Evolutionary conservation across 2,113 vertebrate species (phyloP).

Genomic region (Heterotilapia buettikoferi): DNA sequence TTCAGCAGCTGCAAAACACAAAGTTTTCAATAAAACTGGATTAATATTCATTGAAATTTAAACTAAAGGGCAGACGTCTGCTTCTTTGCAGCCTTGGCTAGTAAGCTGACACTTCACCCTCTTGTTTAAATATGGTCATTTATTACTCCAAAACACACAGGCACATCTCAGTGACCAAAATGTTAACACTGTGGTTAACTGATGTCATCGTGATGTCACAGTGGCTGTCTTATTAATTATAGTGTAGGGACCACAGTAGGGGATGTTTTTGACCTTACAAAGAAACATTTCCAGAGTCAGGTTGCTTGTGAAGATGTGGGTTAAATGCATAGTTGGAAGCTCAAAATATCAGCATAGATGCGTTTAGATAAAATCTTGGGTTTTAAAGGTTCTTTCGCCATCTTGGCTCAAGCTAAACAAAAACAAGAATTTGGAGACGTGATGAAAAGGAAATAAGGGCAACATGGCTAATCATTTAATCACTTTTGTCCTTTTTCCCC

Average conservation of each 20-base stretch:
- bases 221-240: background rate
- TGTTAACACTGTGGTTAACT: background rate
- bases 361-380: background rate
- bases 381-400: background rate
- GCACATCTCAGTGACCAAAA: background rate
- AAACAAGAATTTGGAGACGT: background rate
- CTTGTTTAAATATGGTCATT: background rate
- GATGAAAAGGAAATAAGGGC: background rate
- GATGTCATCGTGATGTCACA: background rate
- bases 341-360: background rate
- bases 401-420: background rate
- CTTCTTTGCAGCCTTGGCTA: background rate
- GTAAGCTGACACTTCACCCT: background rate
- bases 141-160: background rate
- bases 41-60: background rate
- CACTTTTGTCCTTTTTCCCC: background rate
- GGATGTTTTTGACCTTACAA: background rate
- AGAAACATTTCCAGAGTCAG: background rate
- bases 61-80: background rate
- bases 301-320: background rate
- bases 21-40: background rate
- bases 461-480: background rate
- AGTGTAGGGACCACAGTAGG: background rate
- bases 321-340: background rate
- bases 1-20: conserved; percentile 78